Base-by-base conservation (phyloP, 2,888 invertebrate species). In the Dinocampus coccinellae region DNA sequence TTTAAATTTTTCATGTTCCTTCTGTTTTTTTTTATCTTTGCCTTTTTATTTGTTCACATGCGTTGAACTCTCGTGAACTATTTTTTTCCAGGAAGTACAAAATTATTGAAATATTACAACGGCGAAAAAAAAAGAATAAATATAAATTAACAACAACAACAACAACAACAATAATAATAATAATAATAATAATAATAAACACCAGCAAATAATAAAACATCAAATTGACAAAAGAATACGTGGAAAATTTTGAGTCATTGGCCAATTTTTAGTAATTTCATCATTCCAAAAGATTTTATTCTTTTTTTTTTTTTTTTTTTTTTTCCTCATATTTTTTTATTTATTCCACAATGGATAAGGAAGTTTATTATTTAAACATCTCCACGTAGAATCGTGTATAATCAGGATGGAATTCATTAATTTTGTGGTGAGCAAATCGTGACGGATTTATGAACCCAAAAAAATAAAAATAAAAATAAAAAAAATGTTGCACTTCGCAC, bases 351-450 rank as follows among this genome's bases (percentile, higher is more conserved):
- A 9, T n/a, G 7, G 3, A 34, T 13, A 52, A 65, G 20, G 29
- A 65, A 52, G 16, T 34, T 53, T 33, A 68, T 68, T 29, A 68
- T 42, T 58, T 33, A 11, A 29, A 16, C 20, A 42, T 62, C 26
- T 42, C 24, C 26, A 22, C 11, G 42, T 11, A 9, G 22, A 66
- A 36, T 66, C 58, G 55, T 26, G 22, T 13, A 16, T 42, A 42
- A 11, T 16, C 33, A 22, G 36, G 22, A 13, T 36, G 26, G 60
- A 58, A 58, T 68, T 24, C 55, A 42, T 68, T 68, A 68, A 68
- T 60, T 47, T 16, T 11, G 47, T 33, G 42, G 60, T 53, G 61
- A 71, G 55, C 66, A 67, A 67, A 42, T 71, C 71, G 71, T 71
- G 61, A 71, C 71, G 70, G 29, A 24, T 61, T 42, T 10, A 42